Evolutionary conservation across 2,113 vertebrate genomes (phyloP), one percentile per base, ranked within the genome.

Genomic region (Saccopteryx bilineata): DNA sequence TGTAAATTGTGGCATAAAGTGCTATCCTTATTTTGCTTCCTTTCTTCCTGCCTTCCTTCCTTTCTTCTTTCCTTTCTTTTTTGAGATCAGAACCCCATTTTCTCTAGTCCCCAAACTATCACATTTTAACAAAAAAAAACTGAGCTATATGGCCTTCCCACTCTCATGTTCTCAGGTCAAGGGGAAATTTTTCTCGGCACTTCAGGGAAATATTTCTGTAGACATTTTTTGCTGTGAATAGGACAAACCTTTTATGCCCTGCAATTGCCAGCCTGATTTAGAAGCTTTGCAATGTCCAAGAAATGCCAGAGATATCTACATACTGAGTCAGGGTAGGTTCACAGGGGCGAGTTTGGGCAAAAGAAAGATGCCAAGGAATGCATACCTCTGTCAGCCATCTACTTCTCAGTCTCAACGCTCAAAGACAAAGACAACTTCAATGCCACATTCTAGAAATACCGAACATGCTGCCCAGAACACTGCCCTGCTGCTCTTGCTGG

Each of bases 61-160:
- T 31, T 76, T 52, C 13, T 88, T 60, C 15, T 5, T 28, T 90
- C 68, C 39, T 48, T 24, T 61, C 82, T 83, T 52, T 75, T 88
- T 94, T 63, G 39, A 90, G 14, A 85, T 33, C 15, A 86, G 74
- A 92, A 66, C 7, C 8, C 15, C 5, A 74, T 4, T 68, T 4
- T 91, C 4, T 5, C 17, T 13, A 31, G n/a, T 4, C 26, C 23
- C 39, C 65, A 54, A 84, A 61, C 2, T 58, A 54, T 72, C 74
- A 65, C 26, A 80, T 91, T 94, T 94, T 89, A 78, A 50, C 76
- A 85, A 68, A 76, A 46, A 7, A 78, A 90, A 12, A 56, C n/a
- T 48, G 26, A 80, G 46, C 71, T 11, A 17, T 78, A n/a, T 9
- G 9, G 48, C 24, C 14, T 81, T 93, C 50, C 28, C 4, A 33